Evolutionary conservation across 2,888 invertebrate species (phyloP).

Genomic region (Philaethria dido): DNA sequence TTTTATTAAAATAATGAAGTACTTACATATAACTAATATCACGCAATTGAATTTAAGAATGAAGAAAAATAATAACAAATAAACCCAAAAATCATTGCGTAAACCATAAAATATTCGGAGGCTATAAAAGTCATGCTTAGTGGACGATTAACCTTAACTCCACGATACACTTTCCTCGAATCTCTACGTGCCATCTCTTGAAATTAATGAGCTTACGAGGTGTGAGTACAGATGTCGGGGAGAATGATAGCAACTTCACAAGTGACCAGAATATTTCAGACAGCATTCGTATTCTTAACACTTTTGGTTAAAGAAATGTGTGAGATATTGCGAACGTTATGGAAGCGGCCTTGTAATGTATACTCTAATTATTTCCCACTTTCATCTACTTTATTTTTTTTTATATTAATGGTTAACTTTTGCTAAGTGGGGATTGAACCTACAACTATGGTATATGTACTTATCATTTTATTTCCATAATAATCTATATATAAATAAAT

Average conservation of each 20-base stretch:
- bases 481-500: no score
- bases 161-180: slow-evolving; percentile 52
- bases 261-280: slow-evolving; percentile 38
- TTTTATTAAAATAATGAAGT: no score
- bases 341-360: not conserved
- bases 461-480: no score
- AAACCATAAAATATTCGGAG: not conserved
- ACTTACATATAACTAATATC: not conserved
- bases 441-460: not conserved
- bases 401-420: not conserved
- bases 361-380: not conserved
- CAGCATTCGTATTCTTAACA: slow-evolving; percentile 29
- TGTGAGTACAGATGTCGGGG: slow-evolving; percentile 46
- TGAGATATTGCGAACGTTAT: slow-evolving; percentile 10
- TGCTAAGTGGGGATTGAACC: not conserved
- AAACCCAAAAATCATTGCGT: not conserved
- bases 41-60: not conserved
- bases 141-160: slow-evolving; percentile 29
- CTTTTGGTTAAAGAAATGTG: slow-evolving; percentile 24
- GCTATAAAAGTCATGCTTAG: not conserved
- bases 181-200: slow-evolving; percentile 49
- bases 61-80: not conserved
- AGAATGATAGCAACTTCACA: slow-evolving; percentile 39
- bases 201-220: slow-evolving; percentile 50
- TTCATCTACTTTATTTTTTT: not conserved